phyloP scores from a whole-genome alignment of 2,113 vertebrate genomes.

The Actenoides lindsayi region DNA sequence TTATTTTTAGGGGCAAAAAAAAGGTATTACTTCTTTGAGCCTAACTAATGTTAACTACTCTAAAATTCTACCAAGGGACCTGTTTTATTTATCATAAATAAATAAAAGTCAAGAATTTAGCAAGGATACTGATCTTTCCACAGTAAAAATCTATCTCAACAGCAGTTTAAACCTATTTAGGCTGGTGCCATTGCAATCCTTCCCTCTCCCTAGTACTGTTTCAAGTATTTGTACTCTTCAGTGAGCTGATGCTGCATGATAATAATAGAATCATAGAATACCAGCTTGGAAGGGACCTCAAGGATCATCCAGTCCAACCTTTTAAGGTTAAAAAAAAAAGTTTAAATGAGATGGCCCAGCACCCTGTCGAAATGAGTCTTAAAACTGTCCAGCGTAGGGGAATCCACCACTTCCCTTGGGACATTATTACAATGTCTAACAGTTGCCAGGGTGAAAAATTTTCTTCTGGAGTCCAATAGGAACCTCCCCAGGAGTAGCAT shows the following conservation, averaged over 20 bases:
- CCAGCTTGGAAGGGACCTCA: no score
- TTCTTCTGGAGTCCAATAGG: no score
- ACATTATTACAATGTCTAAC: no score
- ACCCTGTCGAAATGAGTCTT: no score
- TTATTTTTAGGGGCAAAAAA: background rate
- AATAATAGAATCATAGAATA: no score
- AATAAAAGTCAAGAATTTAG: background rate
- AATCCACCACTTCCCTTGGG: no score
- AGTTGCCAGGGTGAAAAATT: no score
- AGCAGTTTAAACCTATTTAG: background rate
- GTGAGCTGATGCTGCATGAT: background rate
- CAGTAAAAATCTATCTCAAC: background rate
- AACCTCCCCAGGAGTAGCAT: no score
- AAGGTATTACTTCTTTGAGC: background rate
- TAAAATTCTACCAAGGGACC: background rate
- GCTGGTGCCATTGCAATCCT: background rate
- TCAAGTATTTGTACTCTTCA: background rate
- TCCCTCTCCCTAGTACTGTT: background rate
- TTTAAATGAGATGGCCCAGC: no score
- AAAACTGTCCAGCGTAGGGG: no score
- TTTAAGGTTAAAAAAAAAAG: no score
- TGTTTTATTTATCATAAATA: background rate
- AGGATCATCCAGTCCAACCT: no score
- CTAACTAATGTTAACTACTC: background rate
- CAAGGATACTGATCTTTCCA: background rate